Conservation (phyloP, 2,888 invertebrate genomes). For the Drosophila buzzatii region DNA sequence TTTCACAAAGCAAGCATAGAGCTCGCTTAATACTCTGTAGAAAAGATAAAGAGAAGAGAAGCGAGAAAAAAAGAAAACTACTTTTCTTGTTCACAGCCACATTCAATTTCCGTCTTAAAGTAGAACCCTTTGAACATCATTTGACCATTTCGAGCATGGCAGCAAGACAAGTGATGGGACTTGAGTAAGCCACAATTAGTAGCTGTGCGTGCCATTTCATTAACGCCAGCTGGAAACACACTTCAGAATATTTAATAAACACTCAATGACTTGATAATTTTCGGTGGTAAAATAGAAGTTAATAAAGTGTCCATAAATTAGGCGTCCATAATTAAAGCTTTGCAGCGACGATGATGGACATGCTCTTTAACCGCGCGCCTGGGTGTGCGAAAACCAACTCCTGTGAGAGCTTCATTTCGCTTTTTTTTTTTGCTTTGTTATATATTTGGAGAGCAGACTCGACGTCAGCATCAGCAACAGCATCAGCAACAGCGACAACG, state of each 20-base stretch:
- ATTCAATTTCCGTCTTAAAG: neutral
- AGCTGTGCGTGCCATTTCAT: conserved; percentile 16
- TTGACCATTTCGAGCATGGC: neutral
- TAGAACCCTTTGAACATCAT: neutral
- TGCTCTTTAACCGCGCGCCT: conserved; percentile 59
- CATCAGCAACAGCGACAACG: conserved; percentile 5
- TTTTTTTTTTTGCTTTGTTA: conserved; percentile 3
- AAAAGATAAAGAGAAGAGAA: too few species aligned
- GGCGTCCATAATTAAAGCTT: conserved; percentile 77
- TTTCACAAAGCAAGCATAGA: neutral
- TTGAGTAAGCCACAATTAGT: conserved; percentile 15
- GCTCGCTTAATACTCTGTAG: too few species aligned
- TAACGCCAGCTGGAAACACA: conserved; percentile 26
- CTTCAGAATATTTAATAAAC: conserved; percentile 70
- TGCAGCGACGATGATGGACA: conserved; percentile 68
- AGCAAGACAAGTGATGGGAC: neutral
- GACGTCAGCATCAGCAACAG: neutral
- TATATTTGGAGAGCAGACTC: conserved; percentile 24
- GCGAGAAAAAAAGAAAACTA: too few species aligned
- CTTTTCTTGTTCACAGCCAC: neutral
- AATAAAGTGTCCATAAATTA: conserved; percentile 81
- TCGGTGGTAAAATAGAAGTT: conserved; percentile 70
- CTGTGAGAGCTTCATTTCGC: neutral
- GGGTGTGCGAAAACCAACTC: conserved; percentile 22
- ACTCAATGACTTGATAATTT: conserved; percentile 81